Conservation (phyloP, 2,113 vertebrate species). For the Podarcis muralis region DNA sequence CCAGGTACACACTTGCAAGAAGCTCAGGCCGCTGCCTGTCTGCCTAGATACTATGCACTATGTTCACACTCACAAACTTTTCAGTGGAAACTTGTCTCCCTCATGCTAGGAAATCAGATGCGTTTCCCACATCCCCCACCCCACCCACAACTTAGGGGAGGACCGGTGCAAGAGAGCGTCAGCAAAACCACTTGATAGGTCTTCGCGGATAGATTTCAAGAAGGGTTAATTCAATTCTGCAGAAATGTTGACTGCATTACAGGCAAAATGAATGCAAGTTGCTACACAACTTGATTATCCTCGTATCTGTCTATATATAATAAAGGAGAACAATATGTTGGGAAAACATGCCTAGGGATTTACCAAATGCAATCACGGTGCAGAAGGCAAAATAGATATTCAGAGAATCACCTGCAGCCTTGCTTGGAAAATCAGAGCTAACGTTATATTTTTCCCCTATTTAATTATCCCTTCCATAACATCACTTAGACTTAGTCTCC, state of each 20-base stretch:
- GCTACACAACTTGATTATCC: not conserved
- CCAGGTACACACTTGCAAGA: too few species aligned
- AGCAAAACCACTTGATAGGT: not conserved
- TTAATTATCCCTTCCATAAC: conserved; percentile 60
- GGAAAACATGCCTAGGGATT: conserved; percentile 42
- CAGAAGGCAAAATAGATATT: conserved; percentile 42
- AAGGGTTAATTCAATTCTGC: not conserved
- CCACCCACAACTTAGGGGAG: not conserved
- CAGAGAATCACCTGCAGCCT: conserved; percentile 43
- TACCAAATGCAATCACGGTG: conserved; percentile 46
- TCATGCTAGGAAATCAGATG: not conserved
- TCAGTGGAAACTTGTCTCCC: not conserved
- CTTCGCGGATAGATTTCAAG: not conserved
- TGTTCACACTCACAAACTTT: not conserved
- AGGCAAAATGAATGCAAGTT: conserved; percentile 11
- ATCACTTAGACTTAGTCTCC: conserved; percentile 52
- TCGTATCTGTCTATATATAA: not conserved
- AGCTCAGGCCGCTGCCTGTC: not conserved
- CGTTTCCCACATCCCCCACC: not conserved
- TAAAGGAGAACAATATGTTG: conserved; percentile 32
- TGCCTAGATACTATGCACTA: not conserved
- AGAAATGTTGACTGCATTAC: not conserved
- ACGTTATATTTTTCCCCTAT: conserved; percentile 53
- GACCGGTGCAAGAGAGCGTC: not conserved
- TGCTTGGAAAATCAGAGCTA: conserved; percentile 59